Evolutionary conservation across 2,888 invertebrate species (phyloP).

Genomic region (Quadroppia sp.): DNA sequence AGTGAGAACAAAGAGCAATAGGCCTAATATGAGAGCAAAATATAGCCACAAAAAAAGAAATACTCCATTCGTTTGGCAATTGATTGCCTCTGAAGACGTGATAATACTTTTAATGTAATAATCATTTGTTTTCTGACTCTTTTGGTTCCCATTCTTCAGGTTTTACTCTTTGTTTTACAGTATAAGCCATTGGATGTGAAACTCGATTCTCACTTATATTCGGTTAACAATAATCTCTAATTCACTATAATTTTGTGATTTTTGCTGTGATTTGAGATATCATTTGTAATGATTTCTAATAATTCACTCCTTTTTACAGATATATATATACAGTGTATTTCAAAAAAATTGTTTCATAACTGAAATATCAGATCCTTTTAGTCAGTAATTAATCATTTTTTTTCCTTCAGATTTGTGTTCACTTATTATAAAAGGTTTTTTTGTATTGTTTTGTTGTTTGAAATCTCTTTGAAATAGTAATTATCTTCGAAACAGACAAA

Average conservation of each 20-base stretch:
- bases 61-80: neutral
- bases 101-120: constrained; percentile 23
- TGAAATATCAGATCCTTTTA: neutral
- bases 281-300: neutral
- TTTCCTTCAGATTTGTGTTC: neutral
- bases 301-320: neutral
- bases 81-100: constrained; percentile 13
- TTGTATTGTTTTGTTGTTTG: no score
- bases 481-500: no score
- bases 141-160: neutral
- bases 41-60: neutral
- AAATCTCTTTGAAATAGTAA: no score
- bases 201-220: no score
- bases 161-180: neutral
- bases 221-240: neutral
- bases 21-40: neutral
- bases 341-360: no score
- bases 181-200: neutral
- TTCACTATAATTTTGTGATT: neutral
- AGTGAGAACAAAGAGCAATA: neutral
- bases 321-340: no score
- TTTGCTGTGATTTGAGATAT: neutral
- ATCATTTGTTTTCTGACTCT: neutral
- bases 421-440: neutral
- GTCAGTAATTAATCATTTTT: neutral